Percentiles rank a stretch among this genome's conserved stretches.
phyloP scores from a whole-genome alignment of 2,888 invertebrate genomes.

The Hyppa rectilinea region DNA sequence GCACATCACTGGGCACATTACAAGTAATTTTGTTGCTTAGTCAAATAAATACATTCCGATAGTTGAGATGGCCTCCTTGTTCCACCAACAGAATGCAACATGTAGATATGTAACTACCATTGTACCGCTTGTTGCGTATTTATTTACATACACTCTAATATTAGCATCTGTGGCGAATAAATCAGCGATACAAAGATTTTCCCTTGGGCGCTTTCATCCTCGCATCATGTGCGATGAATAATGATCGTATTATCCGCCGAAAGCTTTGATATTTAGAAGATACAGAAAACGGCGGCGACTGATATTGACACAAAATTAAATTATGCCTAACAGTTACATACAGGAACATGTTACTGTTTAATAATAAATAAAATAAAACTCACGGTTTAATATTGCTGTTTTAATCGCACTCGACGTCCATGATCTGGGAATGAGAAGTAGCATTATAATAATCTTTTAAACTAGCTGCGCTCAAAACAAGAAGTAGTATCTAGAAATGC shows the following conservation, averaged over 20 bases:
- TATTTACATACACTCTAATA: background rate
- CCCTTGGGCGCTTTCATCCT: background rate
- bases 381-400: too few relatives aligned
- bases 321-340: background rate
- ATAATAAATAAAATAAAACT: too few relatives aligned
- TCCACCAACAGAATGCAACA: background rate
- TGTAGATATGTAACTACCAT: background rate
- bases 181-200: constrained; percentile 15
- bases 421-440: background rate
- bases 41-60: background rate
- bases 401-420: too few relatives aligned
- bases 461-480: background rate
- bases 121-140: constrained; percentile 9
- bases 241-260: constrained; percentile 10
- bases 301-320: background rate
- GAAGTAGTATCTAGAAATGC: background rate
- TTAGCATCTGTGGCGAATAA: constrained; percentile 35
- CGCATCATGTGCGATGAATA: constrained; percentile 17
- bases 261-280: background rate
- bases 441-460: background rate
- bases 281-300: background rate
- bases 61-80: background rate
- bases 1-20: background rate
- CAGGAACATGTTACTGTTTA: too few relatives aligned
- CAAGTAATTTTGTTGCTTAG: background rate